phyloP scores from a whole-genome alignment of 2,797 vertebrate genomes.

The Paedocypris micromegethes region DNA sequence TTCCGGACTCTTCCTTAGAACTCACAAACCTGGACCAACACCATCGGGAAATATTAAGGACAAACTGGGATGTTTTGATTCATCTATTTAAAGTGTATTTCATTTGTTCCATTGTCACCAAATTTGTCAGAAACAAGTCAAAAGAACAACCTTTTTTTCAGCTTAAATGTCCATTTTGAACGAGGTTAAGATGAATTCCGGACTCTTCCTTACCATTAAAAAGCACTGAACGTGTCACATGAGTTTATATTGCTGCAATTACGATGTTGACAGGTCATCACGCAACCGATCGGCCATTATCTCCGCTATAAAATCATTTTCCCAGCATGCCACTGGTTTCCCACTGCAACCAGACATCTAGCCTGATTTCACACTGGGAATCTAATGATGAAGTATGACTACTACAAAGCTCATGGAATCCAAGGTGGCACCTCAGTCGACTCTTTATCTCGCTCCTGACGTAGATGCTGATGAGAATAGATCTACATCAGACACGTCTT shows the following conservation, averaged over 20 bases:
- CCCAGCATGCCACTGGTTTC: slow-evolving; percentile 23
- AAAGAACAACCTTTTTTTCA: too few relatives aligned
- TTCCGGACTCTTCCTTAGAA: too few relatives aligned
- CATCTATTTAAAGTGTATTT: too few relatives aligned
- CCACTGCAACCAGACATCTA: slow-evolving; percentile 18
- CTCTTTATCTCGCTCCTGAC: too few relatives aligned
- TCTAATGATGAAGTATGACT: slow-evolving; percentile 8
- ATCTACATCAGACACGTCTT: too few relatives aligned
- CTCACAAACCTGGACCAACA: too few relatives aligned
- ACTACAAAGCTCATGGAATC: slow-evolving; percentile 6
- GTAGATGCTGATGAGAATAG: too few relatives aligned
- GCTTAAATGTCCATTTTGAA: background rate
- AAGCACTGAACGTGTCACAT: background rate
- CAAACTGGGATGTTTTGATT: too few relatives aligned
- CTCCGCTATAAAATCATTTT: slow-evolving; percentile 24
- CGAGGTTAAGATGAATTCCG: background rate
- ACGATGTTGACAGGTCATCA: slow-evolving; percentile 23
- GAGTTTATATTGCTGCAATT: slow-evolving; percentile 21
- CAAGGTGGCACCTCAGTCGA: too few relatives aligned
- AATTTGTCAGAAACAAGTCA: too few relatives aligned
- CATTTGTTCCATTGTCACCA: too few relatives aligned
- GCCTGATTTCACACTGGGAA: slow-evolving; percentile 26
- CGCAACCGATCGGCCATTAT: slow-evolving; percentile 14
- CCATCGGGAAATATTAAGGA: too few relatives aligned
- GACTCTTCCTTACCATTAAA: slow-evolving; percentile 2